Conservation (phyloP, 92 coral and sea anemone genomes). For the Porites evermanni region DNA sequence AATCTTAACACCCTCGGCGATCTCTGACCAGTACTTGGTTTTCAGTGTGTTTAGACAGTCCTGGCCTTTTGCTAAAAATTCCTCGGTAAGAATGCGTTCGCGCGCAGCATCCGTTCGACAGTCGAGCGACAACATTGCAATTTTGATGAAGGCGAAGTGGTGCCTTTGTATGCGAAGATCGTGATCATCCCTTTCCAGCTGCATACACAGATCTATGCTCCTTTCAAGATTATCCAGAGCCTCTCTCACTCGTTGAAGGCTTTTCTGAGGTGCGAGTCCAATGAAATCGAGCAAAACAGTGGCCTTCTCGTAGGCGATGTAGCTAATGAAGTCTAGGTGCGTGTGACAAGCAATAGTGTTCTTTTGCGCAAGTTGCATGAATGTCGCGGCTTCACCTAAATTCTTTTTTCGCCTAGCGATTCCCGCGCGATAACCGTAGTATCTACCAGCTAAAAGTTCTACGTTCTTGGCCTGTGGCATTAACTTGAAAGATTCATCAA, state of each 20-base stretch:
- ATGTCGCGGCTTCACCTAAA: conserved; percentile 56
- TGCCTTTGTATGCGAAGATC: conserved; percentile 56
- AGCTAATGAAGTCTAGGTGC: conserved; percentile 54
- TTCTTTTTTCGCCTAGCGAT: conserved; percentile 51
- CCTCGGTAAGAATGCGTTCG: conserved; percentile 42
- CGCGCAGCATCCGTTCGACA: conserved; percentile 68
- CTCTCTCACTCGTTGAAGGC: background rate
- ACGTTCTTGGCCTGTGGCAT: conserved; percentile 36
- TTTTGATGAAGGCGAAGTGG: conserved; percentile 64
- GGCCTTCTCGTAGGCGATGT: conserved; percentile 67
- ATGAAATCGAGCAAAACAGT: conserved; percentile 60
- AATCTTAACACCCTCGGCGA: conserved; percentile 22
- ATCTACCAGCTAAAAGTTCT: conserved; percentile 37
- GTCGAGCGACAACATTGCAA: conserved; percentile 66
- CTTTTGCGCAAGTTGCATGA: conserved; percentile 55
- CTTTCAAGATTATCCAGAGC: conserved; percentile 43
- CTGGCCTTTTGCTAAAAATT: conserved; percentile 44
- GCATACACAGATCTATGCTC: conserved; percentile 60
- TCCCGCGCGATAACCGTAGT: conserved; percentile 50
- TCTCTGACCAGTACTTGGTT: conserved; percentile 48
- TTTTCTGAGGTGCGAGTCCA: conserved; percentile 33
- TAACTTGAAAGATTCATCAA: conserved; percentile 25
- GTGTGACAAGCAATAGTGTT: conserved; percentile 7
- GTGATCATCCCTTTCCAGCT: conserved; percentile 37
- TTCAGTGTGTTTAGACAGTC: conserved; percentile 37